These are phyloP conservation scores for Malachius bipustulatus DNA, from an alignment of 2,888 invertebrate species.

Conservation along the genomic window DNA sequence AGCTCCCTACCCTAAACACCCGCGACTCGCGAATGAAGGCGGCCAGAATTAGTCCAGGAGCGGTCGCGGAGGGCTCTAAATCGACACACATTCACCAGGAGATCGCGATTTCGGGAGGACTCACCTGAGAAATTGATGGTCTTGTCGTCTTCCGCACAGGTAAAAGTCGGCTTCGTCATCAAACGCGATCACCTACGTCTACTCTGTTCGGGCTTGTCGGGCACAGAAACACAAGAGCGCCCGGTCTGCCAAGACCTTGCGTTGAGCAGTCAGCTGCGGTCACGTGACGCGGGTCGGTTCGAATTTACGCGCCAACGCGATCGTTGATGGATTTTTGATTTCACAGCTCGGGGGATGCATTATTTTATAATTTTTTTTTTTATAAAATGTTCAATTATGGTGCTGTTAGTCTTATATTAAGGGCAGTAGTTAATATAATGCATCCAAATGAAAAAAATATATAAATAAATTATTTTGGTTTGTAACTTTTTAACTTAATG, in stretches of 20 bases:
- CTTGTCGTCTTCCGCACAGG: slow-evolving; percentile 20
- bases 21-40: slow-evolving; percentile 35
- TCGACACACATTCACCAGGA: slow-evolving; percentile 4
- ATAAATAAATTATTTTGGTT: no score
- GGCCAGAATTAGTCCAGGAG: slow-evolving; percentile 31
- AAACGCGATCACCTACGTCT: not conserved
- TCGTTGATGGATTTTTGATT: no score
- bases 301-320: slow-evolving; percentile 12
- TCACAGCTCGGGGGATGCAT: no score
- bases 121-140: slow-evolving; percentile 17
- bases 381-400: no score
- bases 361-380: no score
- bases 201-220: slow-evolving; percentile 1
- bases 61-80: slow-evolving; percentile 24
- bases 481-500: no score
- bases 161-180: slow-evolving; percentile 30
- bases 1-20: slow-evolving; percentile 39
- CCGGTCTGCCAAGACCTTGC: slow-evolving; percentile 26
- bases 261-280: slow-evolving; percentile 24
- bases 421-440: no score
- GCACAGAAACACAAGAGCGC: slow-evolving; percentile 26
- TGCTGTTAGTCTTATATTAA: no score
- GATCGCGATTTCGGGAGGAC: slow-evolving; percentile 14
- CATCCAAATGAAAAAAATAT: no score
- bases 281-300: slow-evolving; percentile 21